Percentiles rank a stretch among this genome's conserved stretches.
phyloP scores from a whole-genome alignment of 2,113 vertebrate species.

The Aegithalos caudatus region DNA sequence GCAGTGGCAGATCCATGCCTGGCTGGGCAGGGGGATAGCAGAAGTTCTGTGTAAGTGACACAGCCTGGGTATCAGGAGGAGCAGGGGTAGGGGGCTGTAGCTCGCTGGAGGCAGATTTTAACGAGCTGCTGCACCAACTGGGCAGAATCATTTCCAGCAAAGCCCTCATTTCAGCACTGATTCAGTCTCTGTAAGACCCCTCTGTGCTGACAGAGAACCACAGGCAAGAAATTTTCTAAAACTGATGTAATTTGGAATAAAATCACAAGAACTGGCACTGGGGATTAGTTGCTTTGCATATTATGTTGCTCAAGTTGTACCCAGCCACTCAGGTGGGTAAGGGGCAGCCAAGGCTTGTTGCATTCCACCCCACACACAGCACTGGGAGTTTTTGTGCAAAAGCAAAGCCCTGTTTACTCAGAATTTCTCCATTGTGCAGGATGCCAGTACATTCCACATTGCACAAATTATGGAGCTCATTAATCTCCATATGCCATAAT shows the following conservation, averaged over 20 bases:
- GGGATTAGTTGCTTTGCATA: background rate
- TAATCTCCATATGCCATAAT: slow-evolving; percentile 8
- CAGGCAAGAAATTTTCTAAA: background rate
- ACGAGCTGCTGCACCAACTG: background rate
- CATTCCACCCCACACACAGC: background rate
- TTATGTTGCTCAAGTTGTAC: background rate
- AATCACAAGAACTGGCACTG: background rate
- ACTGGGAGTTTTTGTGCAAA: background rate
- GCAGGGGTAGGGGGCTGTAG: background rate
- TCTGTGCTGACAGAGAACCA: background rate
- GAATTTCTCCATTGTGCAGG: background rate
- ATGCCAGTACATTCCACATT: background rate
- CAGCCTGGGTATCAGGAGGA: background rate
- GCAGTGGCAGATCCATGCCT: background rate
- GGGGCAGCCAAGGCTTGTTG: background rate
- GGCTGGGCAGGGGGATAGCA: background rate
- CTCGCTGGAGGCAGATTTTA: slow-evolving; percentile 1
- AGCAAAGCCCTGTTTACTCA: background rate
- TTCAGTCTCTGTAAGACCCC: background rate
- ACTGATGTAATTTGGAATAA: background rate
- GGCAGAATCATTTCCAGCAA: background rate
- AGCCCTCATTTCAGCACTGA: background rate
- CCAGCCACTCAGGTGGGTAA: background rate
- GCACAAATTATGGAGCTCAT: background rate
- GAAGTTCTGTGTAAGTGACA: background rate